Evolutionary conservation across 2,113 vertebrate genomes (phyloP).

Genomic region (Nannobrachium achirus): DNA sequence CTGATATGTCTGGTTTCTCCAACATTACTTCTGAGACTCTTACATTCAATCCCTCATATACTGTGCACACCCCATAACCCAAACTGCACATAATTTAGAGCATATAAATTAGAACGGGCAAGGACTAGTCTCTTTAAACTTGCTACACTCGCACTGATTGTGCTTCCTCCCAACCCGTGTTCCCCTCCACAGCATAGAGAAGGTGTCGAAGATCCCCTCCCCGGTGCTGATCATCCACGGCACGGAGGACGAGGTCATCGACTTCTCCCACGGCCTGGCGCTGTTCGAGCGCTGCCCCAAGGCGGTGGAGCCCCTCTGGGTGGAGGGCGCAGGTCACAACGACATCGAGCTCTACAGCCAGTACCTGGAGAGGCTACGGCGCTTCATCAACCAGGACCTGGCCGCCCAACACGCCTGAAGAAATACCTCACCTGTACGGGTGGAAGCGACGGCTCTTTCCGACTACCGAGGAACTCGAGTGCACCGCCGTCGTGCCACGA

Average conservation of each 20-base stretch:
- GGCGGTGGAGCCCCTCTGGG: slow-evolving; percentile 98
- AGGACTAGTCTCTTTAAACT: too few relatives aligned
- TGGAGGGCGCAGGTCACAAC: slow-evolving; percentile 97
- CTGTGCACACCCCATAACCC: too few relatives aligned
- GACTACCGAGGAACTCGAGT: too few relatives aligned
- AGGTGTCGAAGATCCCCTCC: slow-evolving; percentile 97
- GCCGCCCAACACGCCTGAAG: slow-evolving; percentile 78
- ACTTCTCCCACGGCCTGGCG: slow-evolving; percentile 97
- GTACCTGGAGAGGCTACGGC: slow-evolving; percentile 96
- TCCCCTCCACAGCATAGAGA: slow-evolving; percentile 89
- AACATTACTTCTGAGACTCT: too few relatives aligned
- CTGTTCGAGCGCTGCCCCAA: slow-evolving; percentile 96
- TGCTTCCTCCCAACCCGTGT: background rate
- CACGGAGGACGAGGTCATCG: slow-evolving; percentile 97
- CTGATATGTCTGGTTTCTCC: too few relatives aligned
- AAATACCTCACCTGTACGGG: background rate
- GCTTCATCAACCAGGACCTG: slow-evolving; percentile 97
- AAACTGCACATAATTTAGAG: too few relatives aligned
- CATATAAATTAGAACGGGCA: too few relatives aligned
- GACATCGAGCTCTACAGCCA: slow-evolving; percentile 99
- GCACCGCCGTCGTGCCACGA: too few relatives aligned
- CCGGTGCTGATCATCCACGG: slow-evolving; percentile 98
- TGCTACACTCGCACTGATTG: background rate
- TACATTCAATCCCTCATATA: too few relatives aligned
- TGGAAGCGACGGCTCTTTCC: too few relatives aligned